Evolutionary conservation across 2,113 vertebrate genomes (phyloP).

Genomic region (Gila orcuttii): DNA sequence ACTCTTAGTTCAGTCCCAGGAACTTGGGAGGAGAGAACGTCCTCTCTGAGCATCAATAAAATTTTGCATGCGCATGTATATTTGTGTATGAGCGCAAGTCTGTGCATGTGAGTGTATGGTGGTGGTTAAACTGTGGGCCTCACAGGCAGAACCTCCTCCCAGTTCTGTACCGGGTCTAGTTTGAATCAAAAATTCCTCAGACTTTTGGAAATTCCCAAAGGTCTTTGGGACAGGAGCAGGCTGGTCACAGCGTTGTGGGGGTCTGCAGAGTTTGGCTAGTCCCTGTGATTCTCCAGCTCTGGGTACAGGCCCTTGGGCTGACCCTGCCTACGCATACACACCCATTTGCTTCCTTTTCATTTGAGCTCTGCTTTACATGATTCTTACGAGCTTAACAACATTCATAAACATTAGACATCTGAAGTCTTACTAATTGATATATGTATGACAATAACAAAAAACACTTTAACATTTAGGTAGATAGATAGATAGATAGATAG

Average conservation of each 20-base stretch:
- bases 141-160: slow-evolving; percentile 52
- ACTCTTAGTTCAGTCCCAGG: slow-evolving; percentile 81
- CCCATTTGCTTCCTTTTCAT: slow-evolving; percentile 32
- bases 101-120: slow-evolving; percentile 35
- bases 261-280: slow-evolving; percentile 56
- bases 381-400: not conserved
- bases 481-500: too few species aligned
- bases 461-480: too few species aligned
- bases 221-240: slow-evolving; percentile 30
- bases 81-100: slow-evolving; percentile 31
- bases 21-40: slow-evolving; percentile 71
- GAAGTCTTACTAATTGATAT: not conserved
- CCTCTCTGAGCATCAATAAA: not conserved
- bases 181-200: slow-evolving; percentile 58
- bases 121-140: slow-evolving; percentile 50
- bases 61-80: not conserved
- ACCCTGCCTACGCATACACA: slow-evolving; percentile 38
- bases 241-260: slow-evolving; percentile 38
- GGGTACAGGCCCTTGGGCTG: slow-evolving; percentile 40
- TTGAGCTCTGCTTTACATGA: not conserved
- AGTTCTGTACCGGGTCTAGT: slow-evolving; percentile 41
- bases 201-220: slow-evolving; percentile 63
- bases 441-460: too few species aligned
- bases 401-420: not conserved
- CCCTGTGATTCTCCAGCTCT: slow-evolving; percentile 41